Base-by-base conservation (phyloP, 2,888 invertebrate genomes). In the Megastigmus dorsalis region DNA sequence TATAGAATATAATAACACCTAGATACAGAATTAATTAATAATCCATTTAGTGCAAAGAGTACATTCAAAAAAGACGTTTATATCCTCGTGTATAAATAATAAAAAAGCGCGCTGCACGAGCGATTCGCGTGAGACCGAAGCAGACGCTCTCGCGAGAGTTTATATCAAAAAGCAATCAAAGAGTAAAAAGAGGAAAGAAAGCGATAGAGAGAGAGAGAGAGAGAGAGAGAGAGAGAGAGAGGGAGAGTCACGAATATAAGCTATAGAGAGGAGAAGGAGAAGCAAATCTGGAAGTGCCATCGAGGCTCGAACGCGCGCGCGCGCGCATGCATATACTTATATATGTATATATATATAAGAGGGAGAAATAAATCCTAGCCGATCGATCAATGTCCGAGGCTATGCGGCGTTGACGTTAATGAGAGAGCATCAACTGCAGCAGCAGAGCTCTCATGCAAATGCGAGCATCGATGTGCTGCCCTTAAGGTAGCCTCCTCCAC, bases 371-470 rank as follows among this genome's bases (percentile, higher is more conserved):
- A 55, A 66, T 55, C 30, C 23, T 30, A 43, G 68, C 20, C 77
- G 65, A 82, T 82, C 82, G 79, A 81, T 82, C 82, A 82, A 81
- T 76, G 82, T 82, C 79, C 74, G 75, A 15, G 74, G 78, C 62
- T 54, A n/a, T n/a, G 62, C 62, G 59, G 38, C 79, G 80, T 80
- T 82, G 82, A 82, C 82, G 81, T 80, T 82, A 82, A 82, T 81
- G 80, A 82, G 78, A 75, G 78, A 55, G 62, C 55, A 55, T 67
- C 41, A 15, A 30, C 30, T 28, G 33, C 43, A 43, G 18, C 4
- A 13, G 9, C 4, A 23, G 23, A 9, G 15, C 18, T 18, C 20
- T 28, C 33, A 66, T 73, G 72, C 55, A 59, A 72, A 72, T 72
- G 50, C 18, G 7, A n/a, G 10, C 7, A 41, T 7, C 1, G 41